Evolutionary conservation across 2,888 invertebrate species (phyloP).

Genomic region (Euphydryas editha): DNA sequence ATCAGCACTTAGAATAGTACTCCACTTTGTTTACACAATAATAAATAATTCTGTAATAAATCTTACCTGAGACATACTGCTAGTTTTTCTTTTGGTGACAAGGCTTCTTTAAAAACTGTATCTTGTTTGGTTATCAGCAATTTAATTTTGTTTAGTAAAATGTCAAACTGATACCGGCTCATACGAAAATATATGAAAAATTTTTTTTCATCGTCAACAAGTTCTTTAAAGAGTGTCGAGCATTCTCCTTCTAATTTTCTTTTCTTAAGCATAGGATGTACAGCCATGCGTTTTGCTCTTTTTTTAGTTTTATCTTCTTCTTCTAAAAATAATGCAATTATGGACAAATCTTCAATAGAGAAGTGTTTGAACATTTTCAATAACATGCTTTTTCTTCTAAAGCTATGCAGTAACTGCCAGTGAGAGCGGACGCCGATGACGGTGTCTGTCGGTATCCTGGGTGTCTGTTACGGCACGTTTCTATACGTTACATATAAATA

Average conservation of each 20-base stretch:
- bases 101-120: constrained; percentile 9
- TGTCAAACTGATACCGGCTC: constrained; percentile 7
- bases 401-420: too few relatives aligned
- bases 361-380: too few relatives aligned
- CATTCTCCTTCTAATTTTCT: constrained; percentile 14
- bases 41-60: constrained; percentile 43
- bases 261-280: constrained; percentile 13
- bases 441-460: too few relatives aligned
- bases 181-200: constrained; percentile 19
- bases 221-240: constrained; percentile 8
- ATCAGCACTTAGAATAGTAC: too few relatives aligned
- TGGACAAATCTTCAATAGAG: too few relatives aligned
- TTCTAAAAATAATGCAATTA: too few relatives aligned
- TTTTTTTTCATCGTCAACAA: constrained; percentile 16
- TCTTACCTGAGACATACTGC: constrained; percentile 43
- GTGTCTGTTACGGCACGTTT: too few relatives aligned
- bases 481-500: too few relatives aligned
- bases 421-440: too few relatives aligned
- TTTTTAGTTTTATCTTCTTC: constrained; percentile 35
- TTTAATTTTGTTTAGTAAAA: constrained; percentile 7
- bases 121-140: not conserved
- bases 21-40: too few relatives aligned
- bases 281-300: constrained; percentile 26
- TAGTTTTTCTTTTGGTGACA: constrained; percentile 40
- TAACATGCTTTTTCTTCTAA: too few relatives aligned